phyloP scores from a whole-genome alignment of 2,888 invertebrate genomes.

The Amiota minor region DNA sequence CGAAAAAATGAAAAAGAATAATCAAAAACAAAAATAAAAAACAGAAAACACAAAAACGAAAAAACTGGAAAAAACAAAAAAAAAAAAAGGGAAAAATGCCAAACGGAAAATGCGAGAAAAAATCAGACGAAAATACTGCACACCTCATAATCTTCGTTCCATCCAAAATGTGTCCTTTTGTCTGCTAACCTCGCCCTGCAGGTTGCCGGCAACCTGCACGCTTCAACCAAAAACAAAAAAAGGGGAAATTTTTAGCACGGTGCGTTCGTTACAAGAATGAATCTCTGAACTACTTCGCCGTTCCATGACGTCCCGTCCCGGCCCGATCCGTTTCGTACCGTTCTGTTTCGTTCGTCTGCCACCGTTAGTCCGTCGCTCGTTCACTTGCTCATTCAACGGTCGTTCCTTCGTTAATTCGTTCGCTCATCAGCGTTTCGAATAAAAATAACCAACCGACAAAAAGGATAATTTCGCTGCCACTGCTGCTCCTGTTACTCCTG shows the following conservation, averaged over 20 bases:
- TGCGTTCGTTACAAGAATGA: slow-evolving; percentile 32
- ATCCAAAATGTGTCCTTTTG: too few relatives aligned
- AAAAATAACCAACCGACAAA: slow-evolving; percentile 60
- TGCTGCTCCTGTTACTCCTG: slow-evolving; percentile 28
- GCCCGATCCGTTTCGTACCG: background rate
- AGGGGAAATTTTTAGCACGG: slow-evolving; percentile 15
- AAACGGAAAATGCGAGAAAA: slow-evolving; percentile 8
- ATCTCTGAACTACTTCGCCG: background rate
- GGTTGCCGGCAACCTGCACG: slow-evolving; percentile 33
- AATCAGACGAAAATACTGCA: slow-evolving; percentile 19
- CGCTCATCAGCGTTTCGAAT: slow-evolving; percentile 33
- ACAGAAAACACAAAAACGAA: background rate
- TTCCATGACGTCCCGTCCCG: background rate
- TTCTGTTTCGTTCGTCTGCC: too few relatives aligned
- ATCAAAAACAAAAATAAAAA: background rate
- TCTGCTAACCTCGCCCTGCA: background rate
- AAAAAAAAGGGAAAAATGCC: background rate
- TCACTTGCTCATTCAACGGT: too few relatives aligned
- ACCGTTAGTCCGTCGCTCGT: too few relatives aligned
- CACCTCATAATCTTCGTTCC: too few relatives aligned
- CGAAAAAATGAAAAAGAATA: slow-evolving; percentile 33
- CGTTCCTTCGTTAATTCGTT: background rate
- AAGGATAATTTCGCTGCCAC: slow-evolving; percentile 56
- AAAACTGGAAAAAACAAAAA: background rate
- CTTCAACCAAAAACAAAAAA: slow-evolving; percentile 37